These are phyloP conservation scores for Pterois miles DNA, from an alignment of 2,797 vertebrate species.

Conservation along the genomic window DNA sequence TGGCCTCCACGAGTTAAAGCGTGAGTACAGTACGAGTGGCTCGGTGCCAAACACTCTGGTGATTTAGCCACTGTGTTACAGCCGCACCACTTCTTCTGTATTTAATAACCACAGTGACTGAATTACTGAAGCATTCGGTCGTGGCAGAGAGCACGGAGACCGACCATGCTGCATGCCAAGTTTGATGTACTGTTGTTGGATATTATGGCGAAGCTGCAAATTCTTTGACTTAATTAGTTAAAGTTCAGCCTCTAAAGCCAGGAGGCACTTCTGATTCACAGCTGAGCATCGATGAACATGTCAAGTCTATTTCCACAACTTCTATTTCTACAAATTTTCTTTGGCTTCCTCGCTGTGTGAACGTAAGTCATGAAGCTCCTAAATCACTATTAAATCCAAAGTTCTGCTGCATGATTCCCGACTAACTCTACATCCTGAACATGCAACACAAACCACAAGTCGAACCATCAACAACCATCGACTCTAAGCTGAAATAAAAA, in stretches of 20 bases:
- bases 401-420: background rate
- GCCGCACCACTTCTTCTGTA: slow-evolving; percentile 1
- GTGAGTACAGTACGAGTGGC: background rate
- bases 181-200: background rate
- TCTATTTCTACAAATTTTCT: too few relatives aligned
- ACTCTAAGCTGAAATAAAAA: too few relatives aligned
- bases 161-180: background rate
- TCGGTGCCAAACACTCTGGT: background rate
- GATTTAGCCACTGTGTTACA: slow-evolving; percentile 10
- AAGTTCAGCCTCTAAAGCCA: background rate
- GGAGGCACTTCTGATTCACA: background rate
- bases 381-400: background rate
- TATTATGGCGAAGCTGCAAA: background rate
- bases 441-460: background rate
- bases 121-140: background rate
- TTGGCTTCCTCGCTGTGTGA: background rate
- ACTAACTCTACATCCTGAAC: background rate
- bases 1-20: background rate
- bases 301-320: background rate
- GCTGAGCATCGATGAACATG: background rate
- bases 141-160: background rate
- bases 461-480: background rate
- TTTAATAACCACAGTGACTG: slow-evolving; percentile 2
- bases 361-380: background rate
- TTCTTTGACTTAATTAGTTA: background rate